Conservation (phyloP, 1,140 invertebrate species). For the Oryzaephilus surinamensis region DNA sequence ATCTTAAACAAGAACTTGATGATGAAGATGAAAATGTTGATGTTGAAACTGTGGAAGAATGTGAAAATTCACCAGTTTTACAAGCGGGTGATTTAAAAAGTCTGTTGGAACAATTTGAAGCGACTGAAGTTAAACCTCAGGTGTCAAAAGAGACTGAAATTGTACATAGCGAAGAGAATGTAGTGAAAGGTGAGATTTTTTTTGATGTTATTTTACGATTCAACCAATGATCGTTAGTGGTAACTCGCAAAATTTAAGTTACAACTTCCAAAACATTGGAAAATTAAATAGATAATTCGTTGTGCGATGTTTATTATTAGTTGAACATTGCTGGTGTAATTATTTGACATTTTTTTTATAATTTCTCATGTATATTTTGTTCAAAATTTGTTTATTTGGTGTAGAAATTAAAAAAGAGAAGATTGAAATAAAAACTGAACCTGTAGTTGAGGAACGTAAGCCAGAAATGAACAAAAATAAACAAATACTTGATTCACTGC, state of each 20-base stretch:
- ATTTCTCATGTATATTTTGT: not conserved
- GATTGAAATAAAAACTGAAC: too few species aligned
- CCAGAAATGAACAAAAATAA: too few species aligned
- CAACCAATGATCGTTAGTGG: not conserved
- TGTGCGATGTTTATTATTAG: not conserved
- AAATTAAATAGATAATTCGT: not conserved
- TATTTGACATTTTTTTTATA: not conserved
- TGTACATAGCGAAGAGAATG: not conserved
- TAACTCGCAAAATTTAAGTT: too few species aligned
- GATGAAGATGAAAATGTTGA: constrained; percentile 23
- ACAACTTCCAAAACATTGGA: not conserved
- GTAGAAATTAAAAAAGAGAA: not conserved
- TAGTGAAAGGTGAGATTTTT: not conserved
- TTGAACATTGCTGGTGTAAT: not conserved
- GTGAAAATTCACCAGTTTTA: constrained; percentile 31
- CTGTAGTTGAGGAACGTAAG: too few species aligned
- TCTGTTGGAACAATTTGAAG: constrained; percentile 45
- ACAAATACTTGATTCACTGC: constrained; percentile 23
- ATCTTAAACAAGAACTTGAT: constrained; percentile 11
- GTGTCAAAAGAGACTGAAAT: not conserved
- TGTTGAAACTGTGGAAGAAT: constrained; percentile 30
- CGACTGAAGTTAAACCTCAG: constrained; percentile 25
- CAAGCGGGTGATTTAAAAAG: constrained; percentile 41
- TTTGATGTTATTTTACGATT: not conserved
- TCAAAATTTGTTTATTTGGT: too few species aligned